phyloP scores from a whole-genome alignment of 1,140 invertebrate species.

The Argopecten irradians region DNA sequence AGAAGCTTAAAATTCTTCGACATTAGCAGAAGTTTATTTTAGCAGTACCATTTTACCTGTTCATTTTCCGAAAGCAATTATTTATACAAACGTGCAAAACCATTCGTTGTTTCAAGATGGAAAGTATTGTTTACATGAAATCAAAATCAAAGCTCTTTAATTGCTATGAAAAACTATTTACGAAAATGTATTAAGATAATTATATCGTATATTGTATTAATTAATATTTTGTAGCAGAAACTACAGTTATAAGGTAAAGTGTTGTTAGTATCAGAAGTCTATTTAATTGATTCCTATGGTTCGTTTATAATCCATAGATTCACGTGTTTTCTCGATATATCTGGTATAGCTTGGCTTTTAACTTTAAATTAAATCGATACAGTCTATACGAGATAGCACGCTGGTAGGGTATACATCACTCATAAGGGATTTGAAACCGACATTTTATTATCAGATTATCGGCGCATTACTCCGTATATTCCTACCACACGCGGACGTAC shows the following conservation, averaged over 20 bases:
- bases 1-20: background rate
- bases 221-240: too few species aligned
- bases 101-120: too few species aligned
- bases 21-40: too few species aligned
- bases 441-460: background rate
- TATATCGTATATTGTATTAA: too few species aligned
- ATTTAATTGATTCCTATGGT: background rate
- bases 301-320: background rate
- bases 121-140: too few species aligned
- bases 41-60: too few species aligned
- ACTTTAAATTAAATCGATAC: constrained; percentile 1
- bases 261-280: background rate
- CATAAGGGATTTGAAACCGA: background rate
- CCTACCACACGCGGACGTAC: background rate
- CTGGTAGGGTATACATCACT: background rate
- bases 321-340: background rate
- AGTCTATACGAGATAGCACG: background rate
- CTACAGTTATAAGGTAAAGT: too few species aligned
- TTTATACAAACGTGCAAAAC: too few species aligned
- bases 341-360: background rate
- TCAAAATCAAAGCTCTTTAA: too few species aligned
- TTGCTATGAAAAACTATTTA: too few species aligned
- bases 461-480: background rate
- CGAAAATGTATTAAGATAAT: too few species aligned
- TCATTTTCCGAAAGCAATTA: too few species aligned